Conservation (phyloP, 2,888 invertebrate species). For the Epicampocera succincta region DNA sequence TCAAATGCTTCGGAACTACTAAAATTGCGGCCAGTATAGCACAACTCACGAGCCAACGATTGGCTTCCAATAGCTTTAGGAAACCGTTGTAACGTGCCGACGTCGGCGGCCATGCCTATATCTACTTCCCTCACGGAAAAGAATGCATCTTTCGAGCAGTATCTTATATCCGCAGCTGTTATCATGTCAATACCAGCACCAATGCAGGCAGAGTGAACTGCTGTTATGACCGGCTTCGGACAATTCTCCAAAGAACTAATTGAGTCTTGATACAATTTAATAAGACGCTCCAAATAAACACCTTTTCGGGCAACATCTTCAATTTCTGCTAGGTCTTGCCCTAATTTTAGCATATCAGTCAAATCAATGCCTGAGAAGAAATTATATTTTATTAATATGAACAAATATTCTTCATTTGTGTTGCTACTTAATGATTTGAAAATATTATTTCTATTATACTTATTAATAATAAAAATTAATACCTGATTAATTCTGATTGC, state of each 20-base stretch:
- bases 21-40: slow-evolving; percentile 92
- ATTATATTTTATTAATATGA: too few relatives aligned
- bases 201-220: slow-evolving; percentile 93
- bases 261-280: slow-evolving; percentile 88
- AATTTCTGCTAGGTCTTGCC: slow-evolving; percentile 82
- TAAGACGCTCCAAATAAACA: slow-evolving; percentile 84
- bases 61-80: slow-evolving; percentile 94
- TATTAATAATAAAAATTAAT: too few relatives aligned
- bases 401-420: too few relatives aligned
- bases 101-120: slow-evolving; percentile 96
- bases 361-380: slow-evolving; percentile 83
- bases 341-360: slow-evolving; percentile 80
- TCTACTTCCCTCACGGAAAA: slow-evolving; percentile 95
- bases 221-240: slow-evolving; percentile 93
- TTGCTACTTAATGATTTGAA: too few relatives aligned
- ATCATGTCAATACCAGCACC: slow-evolving; percentile 96
- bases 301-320: slow-evolving; percentile 91
- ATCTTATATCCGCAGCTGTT: slow-evolving; percentile 94
- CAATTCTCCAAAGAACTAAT: slow-evolving; percentile 93
- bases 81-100: slow-evolving; percentile 95
- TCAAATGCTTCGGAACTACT: slow-evolving; percentile 89
- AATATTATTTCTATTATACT: too few relatives aligned
- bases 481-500: too few relatives aligned
- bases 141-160: slow-evolving; percentile 93
- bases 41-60: slow-evolving; percentile 93